Percentiles rank a stretch among this genome's conserved stretches.
These are phyloP conservation scores for Scaptomyza hsui DNA, from an alignment of 1,140 invertebrate genomes.

Conservation along the genomic window DNA sequence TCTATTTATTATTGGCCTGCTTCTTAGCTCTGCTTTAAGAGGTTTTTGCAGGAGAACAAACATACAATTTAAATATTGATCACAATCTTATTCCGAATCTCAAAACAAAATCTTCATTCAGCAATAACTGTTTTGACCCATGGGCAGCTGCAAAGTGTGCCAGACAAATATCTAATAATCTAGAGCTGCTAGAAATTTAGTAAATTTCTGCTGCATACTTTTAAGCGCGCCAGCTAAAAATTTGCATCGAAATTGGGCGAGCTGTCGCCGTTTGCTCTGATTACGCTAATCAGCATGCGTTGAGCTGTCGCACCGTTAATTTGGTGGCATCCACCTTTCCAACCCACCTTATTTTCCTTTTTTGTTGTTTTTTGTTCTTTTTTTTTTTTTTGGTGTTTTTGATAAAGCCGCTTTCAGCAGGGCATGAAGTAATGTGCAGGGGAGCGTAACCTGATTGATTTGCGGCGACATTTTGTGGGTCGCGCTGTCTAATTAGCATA, in stretches of 20 bases:
- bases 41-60: background rate
- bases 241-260: constrained; percentile 67
- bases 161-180: constrained; percentile 7
- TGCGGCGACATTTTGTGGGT: constrained; percentile 51
- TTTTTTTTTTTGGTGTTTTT: background rate
- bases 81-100: background rate
- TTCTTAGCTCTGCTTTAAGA: too few relatives aligned
- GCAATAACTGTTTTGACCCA: background rate
- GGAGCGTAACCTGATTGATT: constrained; percentile 58
- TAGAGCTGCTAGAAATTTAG: constrained; percentile 29
- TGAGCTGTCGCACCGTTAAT: constrained; percentile 17
- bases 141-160: background rate
- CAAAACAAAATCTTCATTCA: background rate
- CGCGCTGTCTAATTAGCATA: constrained; percentile 65
- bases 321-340: constrained; percentile 8
- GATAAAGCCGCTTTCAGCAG: background rate
- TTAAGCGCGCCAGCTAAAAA: constrained; percentile 40
- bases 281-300: constrained; percentile 61
- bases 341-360: background rate
- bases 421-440: background rate
- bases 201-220: constrained; percentile 50
- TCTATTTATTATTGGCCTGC: too few relatives aligned
- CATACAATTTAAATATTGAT: background rate
- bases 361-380: background rate
- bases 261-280: constrained; percentile 35